A percentile compares a stretch with the other conserved stretches of the same genome.
Evolutionary conservation across 1,140 invertebrate species (phyloP).

Genomic region (Galendromus occidentalis): DNA sequence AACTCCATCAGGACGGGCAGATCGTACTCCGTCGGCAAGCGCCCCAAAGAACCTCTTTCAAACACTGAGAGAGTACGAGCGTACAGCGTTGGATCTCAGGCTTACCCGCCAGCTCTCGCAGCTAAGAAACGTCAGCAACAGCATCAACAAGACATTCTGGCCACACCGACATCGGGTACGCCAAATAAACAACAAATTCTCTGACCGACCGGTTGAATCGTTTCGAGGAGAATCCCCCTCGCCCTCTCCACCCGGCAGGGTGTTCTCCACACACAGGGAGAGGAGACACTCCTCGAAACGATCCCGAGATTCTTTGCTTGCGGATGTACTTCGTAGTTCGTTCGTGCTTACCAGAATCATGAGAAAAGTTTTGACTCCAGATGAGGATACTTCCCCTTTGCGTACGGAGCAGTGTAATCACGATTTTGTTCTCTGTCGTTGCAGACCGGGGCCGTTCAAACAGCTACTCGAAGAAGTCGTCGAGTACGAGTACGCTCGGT

Average conservation of each 20-base stretch:
- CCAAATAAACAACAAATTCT: no score
- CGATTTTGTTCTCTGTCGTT: constrained; percentile 13
- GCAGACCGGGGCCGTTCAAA: constrained; percentile 12
- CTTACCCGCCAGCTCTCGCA: constrained; percentile 5
- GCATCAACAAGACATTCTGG: constrained; percentile 13
- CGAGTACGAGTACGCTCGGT: constrained; percentile 34
- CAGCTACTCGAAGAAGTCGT: constrained; percentile 31
- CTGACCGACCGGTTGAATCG: no score
- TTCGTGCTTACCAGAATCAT: no score
- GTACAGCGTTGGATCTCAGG: constrained; percentile 62
- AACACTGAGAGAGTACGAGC: constrained; percentile 35
- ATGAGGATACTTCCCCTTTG: no score
- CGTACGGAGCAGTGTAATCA: no score
- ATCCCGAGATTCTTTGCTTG: no score
- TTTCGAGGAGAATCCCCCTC: no score
- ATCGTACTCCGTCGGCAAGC: neutral
- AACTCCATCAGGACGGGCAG: constrained; percentile 21
- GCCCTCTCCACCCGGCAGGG: no score
- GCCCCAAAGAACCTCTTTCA: neutral
- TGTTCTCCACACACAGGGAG: no score
- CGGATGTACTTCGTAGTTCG: no score
- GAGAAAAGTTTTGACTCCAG: no score
- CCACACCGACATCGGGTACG: constrained; percentile 17
- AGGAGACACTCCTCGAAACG: no score
- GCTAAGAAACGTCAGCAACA: constrained; percentile 13